Percentiles rank a stretch among this genome's conserved stretches.
phyloP scores from a whole-genome alignment of 2,888 invertebrate genomes.

The Villa cingulata region DNA sequence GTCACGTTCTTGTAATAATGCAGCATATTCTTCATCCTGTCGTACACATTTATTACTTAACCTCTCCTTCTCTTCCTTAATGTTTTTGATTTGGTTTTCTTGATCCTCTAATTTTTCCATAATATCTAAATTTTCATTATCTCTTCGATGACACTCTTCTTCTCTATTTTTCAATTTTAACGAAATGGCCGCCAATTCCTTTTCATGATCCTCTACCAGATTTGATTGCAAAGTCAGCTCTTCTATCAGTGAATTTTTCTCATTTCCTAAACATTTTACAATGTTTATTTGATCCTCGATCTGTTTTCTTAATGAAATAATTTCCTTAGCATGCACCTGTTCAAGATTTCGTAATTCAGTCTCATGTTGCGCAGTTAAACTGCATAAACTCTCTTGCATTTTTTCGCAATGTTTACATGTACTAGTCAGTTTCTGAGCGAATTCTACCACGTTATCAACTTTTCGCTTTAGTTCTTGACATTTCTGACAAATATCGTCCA shows the following conservation, averaged over 20 bases:
- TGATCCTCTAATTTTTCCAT: constrained; percentile 21
- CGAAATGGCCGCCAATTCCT: constrained; percentile 21
- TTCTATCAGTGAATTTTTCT: constrained; percentile 20
- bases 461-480: constrained; percentile 43
- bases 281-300: constrained; percentile 23
- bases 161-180: constrained; percentile 24
- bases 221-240: constrained; percentile 29
- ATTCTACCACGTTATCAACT: constrained; percentile 37
- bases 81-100: constrained; percentile 18
- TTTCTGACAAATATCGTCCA: constrained; percentile 43
- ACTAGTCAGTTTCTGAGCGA: constrained; percentile 25
- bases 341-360: constrained; percentile 32
- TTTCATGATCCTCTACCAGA: constrained; percentile 29
- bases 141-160: constrained; percentile 23
- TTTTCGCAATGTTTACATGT: constrained; percentile 38
- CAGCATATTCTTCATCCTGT: constrained; percentile 32
- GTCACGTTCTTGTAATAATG: constrained; percentile 30
- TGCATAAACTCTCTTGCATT: constrained; percentile 36
- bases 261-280: constrained; percentile 21
- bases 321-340: constrained; percentile 29
- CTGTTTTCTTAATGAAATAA: constrained; percentile 22
- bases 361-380: constrained; percentile 32
- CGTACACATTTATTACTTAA: constrained; percentile 26
- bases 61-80: constrained; percentile 22
- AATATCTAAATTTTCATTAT: constrained; percentile 20